phyloP scores from a whole-genome alignment of 1,140 invertebrate genomes.

The Araneus ventricosus region DNA sequence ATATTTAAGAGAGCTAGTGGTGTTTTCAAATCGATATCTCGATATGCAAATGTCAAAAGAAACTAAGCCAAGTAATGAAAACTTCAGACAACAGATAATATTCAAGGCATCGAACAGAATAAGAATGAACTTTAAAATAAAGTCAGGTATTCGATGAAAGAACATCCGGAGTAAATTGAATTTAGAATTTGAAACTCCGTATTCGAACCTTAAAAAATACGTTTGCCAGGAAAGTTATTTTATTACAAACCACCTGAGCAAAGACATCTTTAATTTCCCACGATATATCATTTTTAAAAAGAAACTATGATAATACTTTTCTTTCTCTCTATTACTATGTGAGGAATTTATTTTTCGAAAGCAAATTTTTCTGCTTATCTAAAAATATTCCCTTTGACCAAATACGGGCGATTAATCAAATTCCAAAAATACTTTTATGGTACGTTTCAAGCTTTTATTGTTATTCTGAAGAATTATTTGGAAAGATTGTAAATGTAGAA shows the following conservation, averaged over 20 bases:
- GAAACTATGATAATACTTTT: background rate
- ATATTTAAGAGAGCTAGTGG: background rate
- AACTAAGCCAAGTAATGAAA: background rate
- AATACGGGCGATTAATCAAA: conserved; percentile 6
- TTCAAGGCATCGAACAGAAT: background rate
- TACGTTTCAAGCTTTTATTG: background rate
- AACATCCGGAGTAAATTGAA: background rate
- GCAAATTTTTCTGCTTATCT: background rate
- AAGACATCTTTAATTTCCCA: conserved; percentile 13
- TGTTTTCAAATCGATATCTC: background rate
- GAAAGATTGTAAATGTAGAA: background rate
- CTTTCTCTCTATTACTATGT: background rate
- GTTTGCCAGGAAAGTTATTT: background rate
- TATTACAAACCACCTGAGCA: background rate
- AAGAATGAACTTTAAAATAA: background rate
- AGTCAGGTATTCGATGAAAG: background rate
- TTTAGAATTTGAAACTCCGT: background rate
- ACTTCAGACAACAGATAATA: background rate
- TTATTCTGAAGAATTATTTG: background rate
- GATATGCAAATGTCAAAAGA: background rate
- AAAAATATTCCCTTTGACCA: background rate
- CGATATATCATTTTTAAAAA: background rate
- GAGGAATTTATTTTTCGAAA: background rate
- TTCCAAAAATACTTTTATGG: background rate
- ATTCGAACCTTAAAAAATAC: background rate